Base-by-base conservation (phyloP, 2,797 vertebrate species). In the Pseudomugil tenellus region DNA sequence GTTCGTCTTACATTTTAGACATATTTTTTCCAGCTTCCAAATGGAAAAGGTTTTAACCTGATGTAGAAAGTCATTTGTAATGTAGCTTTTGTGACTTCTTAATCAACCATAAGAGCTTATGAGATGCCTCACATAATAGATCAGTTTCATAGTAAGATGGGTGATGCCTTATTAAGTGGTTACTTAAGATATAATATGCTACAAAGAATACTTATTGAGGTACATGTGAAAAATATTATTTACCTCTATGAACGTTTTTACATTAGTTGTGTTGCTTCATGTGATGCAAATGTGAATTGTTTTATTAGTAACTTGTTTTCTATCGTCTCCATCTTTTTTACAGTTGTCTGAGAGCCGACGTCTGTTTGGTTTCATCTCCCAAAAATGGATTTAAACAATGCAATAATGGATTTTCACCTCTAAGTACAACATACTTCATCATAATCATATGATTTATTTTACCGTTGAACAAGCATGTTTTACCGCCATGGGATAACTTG, bases 401-500 rank as follows among this genome's bases (percentile, higher is more conserved):
- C 57, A 41, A 12, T 28, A 9, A 76, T 81, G 76, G 68, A 74
- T 58, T 74, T 76, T 41, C 51, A 67, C 26, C 62, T 31, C 25
- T 77, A 69, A 53, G 5, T 37, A 31, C 61, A 37, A 9, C 2
- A 21, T 23, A 14, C 39, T 55, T 37, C 21, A 35, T 57, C 25
- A 34, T 49, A 58, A 64, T 66, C 43, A 35, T 23, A n/a, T 59
- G 12, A 10, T 32, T 57, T 11, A 46, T n/a, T 62, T n/a, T 31
- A 1, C 28, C 35, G 6, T 31, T 51, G 21, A 17, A 29, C 54
- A 72, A 5, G n/a, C 19, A 81, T 79, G 79, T 55, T 70, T 81
- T 52, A 43, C 58, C 23, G 0, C 58, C 54, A 85, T 86, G 73
- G 83, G 79, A 83, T 76, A 72, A 80, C 32, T 54, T 23, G 9